Evolutionary conservation across 2,797 vertebrate species (phyloP).

Genomic region (Adrianichthys oophorus): DNA sequence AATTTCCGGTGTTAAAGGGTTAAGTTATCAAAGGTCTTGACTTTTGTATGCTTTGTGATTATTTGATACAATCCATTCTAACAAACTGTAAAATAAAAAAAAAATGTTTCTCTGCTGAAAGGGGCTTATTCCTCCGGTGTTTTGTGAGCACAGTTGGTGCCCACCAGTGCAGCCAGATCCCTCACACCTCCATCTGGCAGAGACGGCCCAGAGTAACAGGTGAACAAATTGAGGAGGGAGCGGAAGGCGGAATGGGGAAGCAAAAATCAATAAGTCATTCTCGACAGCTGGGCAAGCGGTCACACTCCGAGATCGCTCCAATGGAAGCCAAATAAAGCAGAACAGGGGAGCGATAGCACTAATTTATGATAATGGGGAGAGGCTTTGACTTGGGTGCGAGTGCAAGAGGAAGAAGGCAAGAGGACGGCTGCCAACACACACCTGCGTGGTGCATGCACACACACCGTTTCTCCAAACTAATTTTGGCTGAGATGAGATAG

Average conservation of each 20-base stretch:
- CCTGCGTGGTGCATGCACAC: neutral
- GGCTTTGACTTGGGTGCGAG: conserved; percentile 23
- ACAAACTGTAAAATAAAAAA: no score
- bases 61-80: no score
- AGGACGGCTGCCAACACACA: conserved; percentile 16
- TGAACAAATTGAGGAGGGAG: conserved; percentile 57
- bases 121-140: no score
- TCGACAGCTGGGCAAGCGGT: conserved; percentile 52
- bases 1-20: no score
- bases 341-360: conserved; percentile 42
- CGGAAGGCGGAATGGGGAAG: conserved; percentile 41
- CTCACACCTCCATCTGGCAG: conserved; percentile 28
- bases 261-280: conserved; percentile 79
- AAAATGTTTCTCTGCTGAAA: no score
- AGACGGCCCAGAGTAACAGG: conserved; percentile 51
- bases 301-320: conserved; percentile 38
- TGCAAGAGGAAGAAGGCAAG: conserved; percentile 11
- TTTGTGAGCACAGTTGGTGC: no score
- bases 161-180: conserved; percentile 15
- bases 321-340: conserved; percentile 56
- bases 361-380: conserved; percentile 51
- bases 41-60: no score
- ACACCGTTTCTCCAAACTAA: conserved; percentile 66
- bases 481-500: conserved; percentile 75
- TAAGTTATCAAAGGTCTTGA: no score